Base-by-base conservation (phyloP, 2,797 vertebrate genomes). In the Helarctos malayanus region DNA sequence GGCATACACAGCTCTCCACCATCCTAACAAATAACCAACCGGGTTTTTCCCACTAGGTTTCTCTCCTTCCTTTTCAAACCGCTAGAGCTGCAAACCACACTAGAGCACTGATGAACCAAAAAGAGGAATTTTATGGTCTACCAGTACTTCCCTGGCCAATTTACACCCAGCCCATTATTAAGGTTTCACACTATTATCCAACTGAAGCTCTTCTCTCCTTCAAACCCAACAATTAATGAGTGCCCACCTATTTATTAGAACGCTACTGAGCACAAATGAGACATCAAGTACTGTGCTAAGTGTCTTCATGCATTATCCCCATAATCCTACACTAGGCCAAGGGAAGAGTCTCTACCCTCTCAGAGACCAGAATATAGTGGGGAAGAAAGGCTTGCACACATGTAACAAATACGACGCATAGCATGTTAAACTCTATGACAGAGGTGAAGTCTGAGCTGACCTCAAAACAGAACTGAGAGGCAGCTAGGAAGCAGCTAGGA, bases 21-120 rank as follows among this genome's bases (percentile, higher is more conserved):
- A 61, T 52, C 59, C 54, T 49, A 97, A 90, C 54, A 96, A 91
- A 93, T 69, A 89, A 93, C 32, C 35, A 91, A 78, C 35, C 38
- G 61, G 3, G 79, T 82, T 91, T 82, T 95, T 41, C 29, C 56
- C 78, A 54, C 41, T 57, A 56, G 27, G 41, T 94, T 49, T 69
- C 75, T 80, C 91, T 94, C 38, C 41, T 89, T 89, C 18, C 61
- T 85, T 94, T 87, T 87, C 91, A 97, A 97, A 86, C n/a, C 19
- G 5, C 78, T 68, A 65, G 79, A 95, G 61, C 56, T 90, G 52
- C 91, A 94, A 97, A 91, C 63, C 92, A 79, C 41, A 94, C 35
- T 56, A 57, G 76, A 96, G 87, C 38, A 85, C 32, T 47, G n/a
- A 96, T 80, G 69, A 96, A 91, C 29, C 82, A 94, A 95, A 97